A percentile compares a stretch with the other conserved stretches of the same genome.
phyloP scores from a whole-genome alignment of 2,113 vertebrate genomes.

The Hyaena hyaena region DNA sequence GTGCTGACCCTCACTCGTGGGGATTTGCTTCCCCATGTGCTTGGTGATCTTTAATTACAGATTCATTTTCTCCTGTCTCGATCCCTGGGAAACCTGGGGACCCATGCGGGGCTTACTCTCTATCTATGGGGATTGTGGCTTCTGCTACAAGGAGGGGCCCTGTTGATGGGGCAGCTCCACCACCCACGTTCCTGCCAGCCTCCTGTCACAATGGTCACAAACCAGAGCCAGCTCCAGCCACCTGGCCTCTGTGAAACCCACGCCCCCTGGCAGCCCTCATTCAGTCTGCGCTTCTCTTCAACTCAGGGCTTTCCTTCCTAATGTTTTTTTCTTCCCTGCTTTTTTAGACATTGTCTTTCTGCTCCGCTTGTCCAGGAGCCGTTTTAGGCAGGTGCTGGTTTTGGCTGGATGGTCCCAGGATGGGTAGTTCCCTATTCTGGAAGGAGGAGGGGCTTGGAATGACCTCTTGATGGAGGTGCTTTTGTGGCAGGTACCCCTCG shows the following conservation, averaged over 20 bases:
- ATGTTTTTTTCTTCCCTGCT: background rate
- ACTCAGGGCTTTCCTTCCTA: background rate
- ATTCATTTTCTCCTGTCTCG: background rate
- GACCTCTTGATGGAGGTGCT: background rate
- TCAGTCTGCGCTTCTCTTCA: background rate
- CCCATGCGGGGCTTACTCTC: background rate
- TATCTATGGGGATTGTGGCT: too few species aligned
- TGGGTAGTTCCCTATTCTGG: background rate
- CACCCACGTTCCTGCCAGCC: background rate
- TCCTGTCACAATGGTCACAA: too few species aligned
- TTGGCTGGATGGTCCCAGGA: background rate
- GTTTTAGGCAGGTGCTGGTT: background rate
- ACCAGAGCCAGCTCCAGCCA: too few species aligned
- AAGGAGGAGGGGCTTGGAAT: background rate
- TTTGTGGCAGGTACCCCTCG: too few species aligned
- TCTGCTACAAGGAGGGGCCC: background rate
- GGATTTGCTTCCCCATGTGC: background rate
- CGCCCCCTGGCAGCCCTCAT: fast-evolving
- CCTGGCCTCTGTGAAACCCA: background rate
- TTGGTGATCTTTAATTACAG: background rate
- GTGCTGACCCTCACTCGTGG: background rate
- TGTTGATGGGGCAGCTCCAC: background rate
- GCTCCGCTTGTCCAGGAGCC: background rate
- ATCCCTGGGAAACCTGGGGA: background rate
- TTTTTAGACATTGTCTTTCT: background rate